phyloP scores from a whole-genome alignment of 2,888 invertebrate genomes.

The Luperina nickerlii region DNA sequence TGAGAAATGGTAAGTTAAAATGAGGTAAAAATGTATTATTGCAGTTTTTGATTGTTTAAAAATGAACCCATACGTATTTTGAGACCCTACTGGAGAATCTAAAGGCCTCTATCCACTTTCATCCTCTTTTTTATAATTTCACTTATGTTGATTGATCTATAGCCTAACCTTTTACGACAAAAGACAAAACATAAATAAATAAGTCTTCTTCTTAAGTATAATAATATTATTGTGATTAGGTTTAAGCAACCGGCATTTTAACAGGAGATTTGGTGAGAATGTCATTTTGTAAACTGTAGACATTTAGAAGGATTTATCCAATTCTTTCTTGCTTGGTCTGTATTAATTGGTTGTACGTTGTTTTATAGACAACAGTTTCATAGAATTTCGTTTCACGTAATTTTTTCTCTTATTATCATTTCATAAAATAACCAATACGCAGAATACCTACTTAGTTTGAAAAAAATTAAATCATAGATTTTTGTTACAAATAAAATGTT shows the following conservation, averaged over 20 bases:
- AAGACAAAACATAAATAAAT: too few species aligned
- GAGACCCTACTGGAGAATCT: background rate
- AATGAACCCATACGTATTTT: background rate
- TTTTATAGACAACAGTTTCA: too few species aligned
- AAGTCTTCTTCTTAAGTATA: background rate
- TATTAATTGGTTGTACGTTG: background rate
- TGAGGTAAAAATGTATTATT: background rate
- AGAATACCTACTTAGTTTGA: too few species aligned
- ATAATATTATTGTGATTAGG: background rate
- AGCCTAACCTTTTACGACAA: too few species aligned
- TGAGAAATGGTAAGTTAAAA: constrained; percentile 78
- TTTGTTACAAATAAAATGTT: too few species aligned
- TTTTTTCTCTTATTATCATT: too few species aligned
- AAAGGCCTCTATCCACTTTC: background rate
- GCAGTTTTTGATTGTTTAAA: background rate
- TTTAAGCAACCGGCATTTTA: background rate
- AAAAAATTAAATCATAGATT: too few species aligned
- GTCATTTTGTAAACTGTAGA: background rate
- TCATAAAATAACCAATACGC: too few species aligned
- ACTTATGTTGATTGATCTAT: too few species aligned
- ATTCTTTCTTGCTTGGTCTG: background rate
- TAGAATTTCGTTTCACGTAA: too few species aligned
- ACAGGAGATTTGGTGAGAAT: background rate
- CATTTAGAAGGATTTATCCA: background rate
- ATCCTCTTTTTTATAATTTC: background rate